These are phyloP conservation scores for Dinomys branickii DNA, from an alignment of 2,113 vertebrate species.

Conservation along the genomic window DNA sequence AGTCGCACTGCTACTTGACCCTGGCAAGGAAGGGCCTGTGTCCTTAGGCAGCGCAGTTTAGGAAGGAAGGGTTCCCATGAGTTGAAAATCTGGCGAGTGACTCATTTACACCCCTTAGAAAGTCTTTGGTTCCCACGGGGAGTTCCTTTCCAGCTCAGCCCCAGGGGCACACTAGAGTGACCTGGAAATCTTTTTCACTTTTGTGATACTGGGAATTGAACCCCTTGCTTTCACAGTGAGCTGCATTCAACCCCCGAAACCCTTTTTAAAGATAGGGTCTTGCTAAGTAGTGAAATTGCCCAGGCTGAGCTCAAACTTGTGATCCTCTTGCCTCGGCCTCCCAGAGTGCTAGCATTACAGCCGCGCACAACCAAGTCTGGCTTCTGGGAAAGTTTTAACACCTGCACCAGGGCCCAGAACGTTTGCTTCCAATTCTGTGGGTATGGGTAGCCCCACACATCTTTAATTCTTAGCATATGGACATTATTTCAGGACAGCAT, in stretches of 20 bases:
- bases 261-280: background rate
- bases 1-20: background rate
- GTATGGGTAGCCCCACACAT: too few relatives aligned
- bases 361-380: background rate
- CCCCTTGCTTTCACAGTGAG: background rate
- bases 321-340: background rate
- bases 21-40: background rate
- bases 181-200: background rate
- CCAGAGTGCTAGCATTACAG: background rate
- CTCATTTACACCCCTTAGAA: background rate
- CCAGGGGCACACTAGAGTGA: background rate
- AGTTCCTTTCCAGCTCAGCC: background rate
- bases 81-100: background rate
- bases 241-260: background rate
- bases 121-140: background rate
- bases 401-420: background rate
- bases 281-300: background rate
- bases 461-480: background rate
- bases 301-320: background rate
- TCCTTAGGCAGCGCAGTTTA: background rate
- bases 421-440: too few relatives aligned
- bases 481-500: background rate
- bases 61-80: background rate
- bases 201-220: background rate
- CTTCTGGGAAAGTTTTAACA: background rate